Percentiles rank a stretch among this genome's conserved stretches.
Conservation (phyloP, 2,888 invertebrate genomes). For the Chloroclystis v-ata region DNA sequence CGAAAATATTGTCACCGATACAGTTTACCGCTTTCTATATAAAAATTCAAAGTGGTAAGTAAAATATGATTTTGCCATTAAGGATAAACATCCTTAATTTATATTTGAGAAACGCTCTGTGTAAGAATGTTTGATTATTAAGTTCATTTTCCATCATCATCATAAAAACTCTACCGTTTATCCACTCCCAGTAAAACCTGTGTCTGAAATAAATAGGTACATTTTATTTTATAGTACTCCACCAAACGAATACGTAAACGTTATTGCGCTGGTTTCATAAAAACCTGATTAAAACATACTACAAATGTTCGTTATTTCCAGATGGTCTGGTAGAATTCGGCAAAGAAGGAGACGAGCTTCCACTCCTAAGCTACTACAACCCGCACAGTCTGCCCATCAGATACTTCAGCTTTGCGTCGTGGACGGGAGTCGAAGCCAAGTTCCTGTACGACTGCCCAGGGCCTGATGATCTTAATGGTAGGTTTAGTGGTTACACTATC, state of each 20-base stretch:
- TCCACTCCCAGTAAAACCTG: too few relatives aligned
- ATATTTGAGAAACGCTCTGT: too few relatives aligned
- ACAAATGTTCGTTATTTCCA: conserved; percentile 36
- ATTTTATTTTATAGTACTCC: too few relatives aligned
- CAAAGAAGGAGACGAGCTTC: conserved; percentile 78
- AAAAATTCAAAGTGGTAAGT: conserved; percentile 76
- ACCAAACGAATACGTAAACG: too few relatives aligned
- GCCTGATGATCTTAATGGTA: conserved; percentile 49
- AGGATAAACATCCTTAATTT: not conserved
- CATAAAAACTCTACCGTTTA: too few relatives aligned
- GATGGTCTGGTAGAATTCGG: conserved; percentile 81
- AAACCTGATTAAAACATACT: not conserved
- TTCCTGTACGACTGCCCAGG: conserved; percentile 82
- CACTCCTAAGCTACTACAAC: conserved; percentile 80
- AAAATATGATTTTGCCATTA: too few relatives aligned
- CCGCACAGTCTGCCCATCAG: conserved; percentile 77
- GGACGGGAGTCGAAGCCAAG: conserved; percentile 81
- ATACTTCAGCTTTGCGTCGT: conserved; percentile 83
- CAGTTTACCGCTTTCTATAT: conserved; percentile 83
- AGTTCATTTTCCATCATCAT: too few relatives aligned
- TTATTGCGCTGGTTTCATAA: too few relatives aligned
- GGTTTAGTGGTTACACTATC: too few relatives aligned
- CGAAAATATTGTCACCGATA: conserved; percentile 77
- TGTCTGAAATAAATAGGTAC: too few relatives aligned
- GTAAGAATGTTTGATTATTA: too few relatives aligned